These are phyloP conservation scores for Stenodema calcarata DNA, from an alignment of 2,888 invertebrate species.

Conservation along the genomic window DNA sequence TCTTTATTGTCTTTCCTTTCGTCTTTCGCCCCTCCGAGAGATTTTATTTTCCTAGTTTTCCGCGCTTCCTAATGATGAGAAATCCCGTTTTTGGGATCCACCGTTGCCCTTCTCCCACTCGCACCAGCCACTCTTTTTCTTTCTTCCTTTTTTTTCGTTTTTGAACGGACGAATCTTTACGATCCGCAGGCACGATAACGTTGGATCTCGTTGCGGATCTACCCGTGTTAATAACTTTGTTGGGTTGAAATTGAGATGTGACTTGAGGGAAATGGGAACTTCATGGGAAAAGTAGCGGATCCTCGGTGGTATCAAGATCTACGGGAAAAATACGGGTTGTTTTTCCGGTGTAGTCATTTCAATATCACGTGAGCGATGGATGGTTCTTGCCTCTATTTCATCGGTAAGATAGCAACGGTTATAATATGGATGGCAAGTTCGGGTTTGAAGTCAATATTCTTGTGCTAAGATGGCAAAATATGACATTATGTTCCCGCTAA, in stretches of 20 bases:
- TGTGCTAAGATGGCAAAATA: no score
- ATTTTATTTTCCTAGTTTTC: neutral
- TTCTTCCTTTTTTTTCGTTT: neutral
- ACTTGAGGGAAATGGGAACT: neutral
- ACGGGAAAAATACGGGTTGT: neutral
- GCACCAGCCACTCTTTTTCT: no score
- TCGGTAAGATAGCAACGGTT: no score
- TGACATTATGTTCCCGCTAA: no score
- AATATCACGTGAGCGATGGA: neutral
- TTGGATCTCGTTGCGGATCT: neutral
- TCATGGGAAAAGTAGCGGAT: neutral
- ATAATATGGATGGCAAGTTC: no score
- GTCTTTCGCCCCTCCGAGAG: neutral
- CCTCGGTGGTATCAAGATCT: neutral
- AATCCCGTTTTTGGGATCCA: neutral
- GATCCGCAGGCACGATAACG: neutral
- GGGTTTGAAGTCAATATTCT: no score
- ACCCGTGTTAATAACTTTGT: neutral
- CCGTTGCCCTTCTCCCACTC: neutral
- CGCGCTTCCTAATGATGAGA: neutral
- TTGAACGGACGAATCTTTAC: neutral
- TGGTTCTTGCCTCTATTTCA: neutral
- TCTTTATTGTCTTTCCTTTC: constrained; percentile 4
- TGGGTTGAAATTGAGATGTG: neutral
- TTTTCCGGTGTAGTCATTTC: neutral